These are phyloP conservation scores for Peromyscus melanophrys DNA, from an alignment of 2,797 vertebrate species.

Conservation along the genomic window DNA sequence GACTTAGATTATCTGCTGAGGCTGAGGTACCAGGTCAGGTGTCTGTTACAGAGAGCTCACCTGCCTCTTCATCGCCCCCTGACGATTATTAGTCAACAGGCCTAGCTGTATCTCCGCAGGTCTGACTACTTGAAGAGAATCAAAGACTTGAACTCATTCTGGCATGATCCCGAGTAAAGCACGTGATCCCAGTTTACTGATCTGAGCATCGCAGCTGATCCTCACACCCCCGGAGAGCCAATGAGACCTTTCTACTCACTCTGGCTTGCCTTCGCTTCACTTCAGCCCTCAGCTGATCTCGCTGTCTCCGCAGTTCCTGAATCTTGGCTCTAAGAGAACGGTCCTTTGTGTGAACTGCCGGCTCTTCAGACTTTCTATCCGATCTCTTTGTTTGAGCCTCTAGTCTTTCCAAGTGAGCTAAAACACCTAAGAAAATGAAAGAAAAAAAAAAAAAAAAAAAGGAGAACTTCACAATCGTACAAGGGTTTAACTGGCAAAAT, in stretches of 20 bases:
- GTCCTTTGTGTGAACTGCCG: constrained; percentile 75
- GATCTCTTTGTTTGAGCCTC: constrained; percentile 81
- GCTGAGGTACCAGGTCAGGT: neutral
- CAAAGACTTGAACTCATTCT: neutral
- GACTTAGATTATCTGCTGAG: neutral
- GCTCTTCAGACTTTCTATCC: constrained; percentile 66
- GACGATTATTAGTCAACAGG: neutral
- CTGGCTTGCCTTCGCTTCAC: constrained; percentile 77
- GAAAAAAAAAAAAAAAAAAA: constrained; percentile 3
- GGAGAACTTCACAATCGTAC: neutral
- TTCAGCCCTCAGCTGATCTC: constrained; percentile 90
- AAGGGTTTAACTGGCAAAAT: neutral
- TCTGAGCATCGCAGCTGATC: accelerated
- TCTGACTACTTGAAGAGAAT: neutral
- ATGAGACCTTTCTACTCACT: constrained; percentile 83
- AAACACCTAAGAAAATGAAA: constrained; percentile 88
- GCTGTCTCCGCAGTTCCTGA: constrained; percentile 86
- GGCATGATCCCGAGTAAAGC: neutral
- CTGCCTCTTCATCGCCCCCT: neutral
- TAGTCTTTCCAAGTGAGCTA: constrained; percentile 90
- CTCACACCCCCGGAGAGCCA: neutral
- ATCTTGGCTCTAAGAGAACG: constrained; percentile 84
- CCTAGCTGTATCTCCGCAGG: neutral
- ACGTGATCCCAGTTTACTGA: neutral
- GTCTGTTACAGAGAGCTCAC: neutral